phyloP scores from a whole-genome alignment of 1,140 invertebrate genomes.

The Euschistus heros region DNA sequence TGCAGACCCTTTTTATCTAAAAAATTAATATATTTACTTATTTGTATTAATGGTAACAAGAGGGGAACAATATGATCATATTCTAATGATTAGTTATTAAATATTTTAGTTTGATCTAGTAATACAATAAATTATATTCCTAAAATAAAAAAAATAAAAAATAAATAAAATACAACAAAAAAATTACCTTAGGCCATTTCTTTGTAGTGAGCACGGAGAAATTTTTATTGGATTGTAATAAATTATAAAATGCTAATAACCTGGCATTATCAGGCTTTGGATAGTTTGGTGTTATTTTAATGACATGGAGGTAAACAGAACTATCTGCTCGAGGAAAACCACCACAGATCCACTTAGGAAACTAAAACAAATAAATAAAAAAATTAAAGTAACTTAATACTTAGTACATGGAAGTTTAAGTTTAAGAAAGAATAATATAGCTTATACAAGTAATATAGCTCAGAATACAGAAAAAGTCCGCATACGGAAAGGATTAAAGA shows the following conservation, averaged over 20 bases:
- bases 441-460: too few relatives aligned
- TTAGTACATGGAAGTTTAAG: too few relatives aligned
- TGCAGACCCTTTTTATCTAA: too few relatives aligned
- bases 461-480: too few relatives aligned
- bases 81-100: too few relatives aligned
- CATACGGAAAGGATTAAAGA: too few relatives aligned
- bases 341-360: constrained; percentile 12
- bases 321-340: neutral
- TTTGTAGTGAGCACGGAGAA: constrained; percentile 11
- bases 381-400: neutral
- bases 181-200: constrained; percentile 14
- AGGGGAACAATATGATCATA: too few relatives aligned
- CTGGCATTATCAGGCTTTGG: constrained; percentile 5
- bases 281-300: constrained; percentile 18
- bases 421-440: neutral
- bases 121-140: too few relatives aligned
- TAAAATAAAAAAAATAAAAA: too few relatives aligned
- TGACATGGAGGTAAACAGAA: constrained; percentile 10
- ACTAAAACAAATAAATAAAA: constrained; percentile 12
- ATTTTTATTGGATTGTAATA: neutral
- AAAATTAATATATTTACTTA: too few relatives aligned
- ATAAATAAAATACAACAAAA: neutral
- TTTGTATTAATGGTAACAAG: too few relatives aligned
- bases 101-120: too few relatives aligned
- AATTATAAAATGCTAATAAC: constrained; percentile 16